A percentile compares a stretch with the other conserved stretches of the same genome.
phyloP scores from a whole-genome alignment of 2,797 vertebrate species.

The Microcaecilia unicolor region DNA sequence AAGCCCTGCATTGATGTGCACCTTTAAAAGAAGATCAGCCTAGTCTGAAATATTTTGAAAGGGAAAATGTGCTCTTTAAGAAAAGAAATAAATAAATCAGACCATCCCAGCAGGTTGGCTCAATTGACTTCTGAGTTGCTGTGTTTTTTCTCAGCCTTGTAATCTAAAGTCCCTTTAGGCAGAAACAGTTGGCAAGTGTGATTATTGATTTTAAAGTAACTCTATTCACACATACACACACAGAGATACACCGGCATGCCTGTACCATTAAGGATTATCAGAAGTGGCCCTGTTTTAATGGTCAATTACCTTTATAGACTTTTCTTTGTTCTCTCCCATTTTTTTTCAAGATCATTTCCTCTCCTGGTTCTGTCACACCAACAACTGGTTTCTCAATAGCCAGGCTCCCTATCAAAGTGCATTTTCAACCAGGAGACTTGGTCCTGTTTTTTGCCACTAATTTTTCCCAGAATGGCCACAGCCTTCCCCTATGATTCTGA shows the following conservation, averaged over 20 bases:
- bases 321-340: fast-evolving
- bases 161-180: no score
- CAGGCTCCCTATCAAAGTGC: constrained; percentile 11
- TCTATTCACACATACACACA: neutral
- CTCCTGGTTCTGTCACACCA: neutral
- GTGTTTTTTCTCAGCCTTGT: no score
- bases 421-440: constrained; percentile 6
- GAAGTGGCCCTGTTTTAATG: neutral
- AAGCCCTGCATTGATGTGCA: no score
- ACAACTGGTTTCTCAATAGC: neutral
- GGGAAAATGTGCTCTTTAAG: no score
- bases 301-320: neutral
- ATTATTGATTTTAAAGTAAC: neutral
- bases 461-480: neutral
- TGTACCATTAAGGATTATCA: no score
- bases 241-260: neutral
- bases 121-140: no score
- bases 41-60: no score
- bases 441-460: constrained; percentile 11
- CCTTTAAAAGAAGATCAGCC: no score
- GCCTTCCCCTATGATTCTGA: neutral
- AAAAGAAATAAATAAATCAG: no score
- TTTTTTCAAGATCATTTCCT: neutral
- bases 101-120: no score
- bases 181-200: neutral